Conservation (phyloP, 2,797 vertebrate species). For the Enteromius afrohamiltoni region DNA sequence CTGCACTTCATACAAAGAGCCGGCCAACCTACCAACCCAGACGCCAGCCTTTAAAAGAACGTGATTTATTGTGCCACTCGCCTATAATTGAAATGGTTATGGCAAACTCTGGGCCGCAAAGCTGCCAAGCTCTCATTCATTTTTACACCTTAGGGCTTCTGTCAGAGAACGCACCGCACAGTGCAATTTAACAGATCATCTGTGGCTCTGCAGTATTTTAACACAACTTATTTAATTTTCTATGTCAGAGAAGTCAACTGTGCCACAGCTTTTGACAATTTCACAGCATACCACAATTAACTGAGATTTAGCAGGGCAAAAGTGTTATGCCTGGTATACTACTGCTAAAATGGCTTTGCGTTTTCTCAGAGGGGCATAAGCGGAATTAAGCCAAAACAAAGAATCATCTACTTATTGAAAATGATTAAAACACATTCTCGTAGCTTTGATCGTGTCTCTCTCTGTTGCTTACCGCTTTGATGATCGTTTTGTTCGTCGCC, state of each 20-base stretch:
- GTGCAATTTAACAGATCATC: slow-evolving; percentile 26
- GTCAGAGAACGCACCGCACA: slow-evolving; percentile 41
- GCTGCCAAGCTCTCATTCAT: slow-evolving; percentile 57
- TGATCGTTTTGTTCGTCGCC: not conserved
- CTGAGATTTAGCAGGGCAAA: slow-evolving; percentile 5
- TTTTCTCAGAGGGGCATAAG: slow-evolving; percentile 10
- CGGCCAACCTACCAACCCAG: slow-evolving; percentile 55
- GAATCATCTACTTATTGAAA: slow-evolving; percentile 2
- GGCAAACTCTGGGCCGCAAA: slow-evolving; percentile 33
- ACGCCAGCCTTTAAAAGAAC: slow-evolving; percentile 65
- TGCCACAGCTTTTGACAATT: slow-evolving; percentile 20
- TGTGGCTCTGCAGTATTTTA: slow-evolving; percentile 24
- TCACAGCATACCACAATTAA: not conserved
- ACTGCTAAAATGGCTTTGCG: not conserved
- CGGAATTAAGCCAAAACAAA: not conserved
- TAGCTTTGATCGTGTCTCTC: slow-evolving; percentile 19
- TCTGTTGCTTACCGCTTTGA: slow-evolving; percentile 32
- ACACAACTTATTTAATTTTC: slow-evolving; percentile 20
- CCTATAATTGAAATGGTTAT: slow-evolving; percentile 67
- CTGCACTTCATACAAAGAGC: slow-evolving; percentile 60
- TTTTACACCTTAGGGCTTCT: slow-evolving; percentile 54
- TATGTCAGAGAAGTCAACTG: slow-evolving; percentile 47
- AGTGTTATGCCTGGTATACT: slow-evolving; percentile 9
- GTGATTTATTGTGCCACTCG: slow-evolving; percentile 65
- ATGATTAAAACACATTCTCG: slow-evolving; percentile 10